These are phyloP conservation scores for Apamea crenata DNA, from an alignment of 2,888 invertebrate genomes.

Conservation along the genomic window DNA sequence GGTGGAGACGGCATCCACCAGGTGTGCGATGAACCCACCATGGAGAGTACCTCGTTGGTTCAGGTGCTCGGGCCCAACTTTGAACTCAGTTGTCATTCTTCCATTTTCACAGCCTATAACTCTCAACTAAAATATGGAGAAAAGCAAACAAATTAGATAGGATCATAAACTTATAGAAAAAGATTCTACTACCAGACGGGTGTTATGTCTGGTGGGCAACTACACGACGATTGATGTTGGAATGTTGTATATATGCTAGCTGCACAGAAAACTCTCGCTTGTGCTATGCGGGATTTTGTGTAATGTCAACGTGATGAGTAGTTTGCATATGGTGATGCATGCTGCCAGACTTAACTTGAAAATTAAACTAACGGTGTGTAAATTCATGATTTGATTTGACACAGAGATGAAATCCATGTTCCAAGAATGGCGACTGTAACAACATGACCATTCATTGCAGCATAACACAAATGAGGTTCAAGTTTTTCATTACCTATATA, in stretches of 20 bases:
- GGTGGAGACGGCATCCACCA: slow-evolving; percentile 93
- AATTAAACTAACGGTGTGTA: background rate
- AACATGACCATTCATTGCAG: background rate
- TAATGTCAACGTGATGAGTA: no score
- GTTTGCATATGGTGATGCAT: background rate
- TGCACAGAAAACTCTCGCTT: no score
- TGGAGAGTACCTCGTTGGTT: slow-evolving; percentile 94
- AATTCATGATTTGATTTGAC: background rate
- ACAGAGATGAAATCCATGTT: background rate
- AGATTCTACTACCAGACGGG: no score
- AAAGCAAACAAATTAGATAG: slow-evolving; percentile 2
- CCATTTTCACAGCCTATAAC: slow-evolving; percentile 92
- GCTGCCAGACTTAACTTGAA: background rate
- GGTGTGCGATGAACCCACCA: slow-evolving; percentile 95
- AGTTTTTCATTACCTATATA: background rate
- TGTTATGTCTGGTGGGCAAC: no score
- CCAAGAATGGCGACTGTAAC: background rate
- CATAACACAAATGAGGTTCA: background rate
- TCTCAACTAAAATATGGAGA: slow-evolving; percentile 76
- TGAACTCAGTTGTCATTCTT: slow-evolving; percentile 93
- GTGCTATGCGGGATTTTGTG: no score
- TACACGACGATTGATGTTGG: no score
- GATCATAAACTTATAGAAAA: background rate
- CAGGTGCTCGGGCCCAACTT: slow-evolving; percentile 93
- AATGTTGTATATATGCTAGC: no score